Evolutionary conservation across 1,140 invertebrate species (phyloP).

Genomic region (Berghia stephanieae): DNA sequence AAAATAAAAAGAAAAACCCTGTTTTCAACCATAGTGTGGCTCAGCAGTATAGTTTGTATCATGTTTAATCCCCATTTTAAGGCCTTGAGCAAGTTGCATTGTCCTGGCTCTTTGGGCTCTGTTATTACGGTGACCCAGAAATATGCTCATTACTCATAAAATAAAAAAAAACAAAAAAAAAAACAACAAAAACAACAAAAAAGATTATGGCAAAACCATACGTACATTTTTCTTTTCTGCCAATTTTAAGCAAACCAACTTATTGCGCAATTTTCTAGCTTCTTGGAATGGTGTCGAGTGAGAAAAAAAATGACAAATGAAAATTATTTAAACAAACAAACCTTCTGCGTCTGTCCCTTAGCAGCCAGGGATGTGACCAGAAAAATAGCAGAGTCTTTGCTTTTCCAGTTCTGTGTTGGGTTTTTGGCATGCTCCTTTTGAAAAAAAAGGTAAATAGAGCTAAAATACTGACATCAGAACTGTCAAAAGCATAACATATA

Average conservation of each 20-base stretch:
- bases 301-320: neutral
- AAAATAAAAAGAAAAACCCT: too few relatives aligned
- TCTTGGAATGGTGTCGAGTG: too few relatives aligned
- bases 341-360: slow-evolving; percentile 85
- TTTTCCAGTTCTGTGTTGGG: slow-evolving; percentile 83
- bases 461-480: too few relatives aligned
- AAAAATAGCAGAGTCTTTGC: slow-evolving; percentile 95
- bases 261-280: too few relatives aligned
- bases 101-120: too few relatives aligned
- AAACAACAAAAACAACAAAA: neutral
- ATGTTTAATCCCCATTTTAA: too few relatives aligned
- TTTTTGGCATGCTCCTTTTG: slow-evolving; percentile 80
- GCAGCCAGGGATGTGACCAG: slow-evolving; percentile 93
- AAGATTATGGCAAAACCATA: neutral
- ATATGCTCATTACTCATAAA: too few relatives aligned
- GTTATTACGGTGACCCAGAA: too few relatives aligned
- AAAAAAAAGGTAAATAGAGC: slow-evolving; percentile 14
- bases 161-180: neutral
- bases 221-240: neutral
- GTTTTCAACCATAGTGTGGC: too few relatives aligned
- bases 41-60: too few relatives aligned
- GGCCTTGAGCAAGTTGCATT: too few relatives aligned
- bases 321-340: slow-evolving; percentile 32
- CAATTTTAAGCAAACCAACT: neutral
- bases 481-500: too few relatives aligned